These are phyloP conservation scores for Pseudococcus longispinus DNA, from an alignment of 2,888 invertebrate genomes.

Conservation along the genomic window DNA sequence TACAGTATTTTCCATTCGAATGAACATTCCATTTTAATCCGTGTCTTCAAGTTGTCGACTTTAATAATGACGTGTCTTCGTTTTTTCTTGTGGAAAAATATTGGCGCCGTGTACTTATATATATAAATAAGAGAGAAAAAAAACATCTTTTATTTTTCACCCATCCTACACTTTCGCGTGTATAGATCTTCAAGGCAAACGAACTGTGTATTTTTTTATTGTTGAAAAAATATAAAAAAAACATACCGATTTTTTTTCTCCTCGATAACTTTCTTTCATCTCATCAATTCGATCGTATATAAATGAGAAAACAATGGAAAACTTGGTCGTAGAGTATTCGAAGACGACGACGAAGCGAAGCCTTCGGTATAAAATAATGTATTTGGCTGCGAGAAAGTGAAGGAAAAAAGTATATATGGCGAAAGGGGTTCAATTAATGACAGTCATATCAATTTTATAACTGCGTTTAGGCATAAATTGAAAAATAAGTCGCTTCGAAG, in stretches of 20 bases:
- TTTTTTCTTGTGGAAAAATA: slow-evolving; percentile 36
- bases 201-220: slow-evolving; percentile 1
- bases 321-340: not conserved
- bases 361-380: not conserved
- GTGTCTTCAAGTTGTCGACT: slow-evolving; percentile 44
- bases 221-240: slow-evolving; percentile 4
- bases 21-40: slow-evolving; percentile 45
- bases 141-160: slow-evolving; percentile 7
- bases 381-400: not conserved
- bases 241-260: not conserved
- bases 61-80: slow-evolving; percentile 43
- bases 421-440: not conserved
- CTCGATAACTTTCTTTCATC: slow-evolving; percentile 20
- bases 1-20: slow-evolving; percentile 35
- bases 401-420: not conserved
- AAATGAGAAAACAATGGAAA: slow-evolving; percentile 20
- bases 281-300: not conserved
- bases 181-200: not conserved
- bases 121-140: not conserved
- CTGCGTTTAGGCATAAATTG: not conserved
- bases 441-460: not conserved
- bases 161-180: not conserved
- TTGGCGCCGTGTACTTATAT: slow-evolving; percentile 39
- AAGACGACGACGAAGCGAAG: not conserved
- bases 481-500: not conserved